Conservation (phyloP, 2,113 vertebrate species). For the Sander vitreus region DNA sequence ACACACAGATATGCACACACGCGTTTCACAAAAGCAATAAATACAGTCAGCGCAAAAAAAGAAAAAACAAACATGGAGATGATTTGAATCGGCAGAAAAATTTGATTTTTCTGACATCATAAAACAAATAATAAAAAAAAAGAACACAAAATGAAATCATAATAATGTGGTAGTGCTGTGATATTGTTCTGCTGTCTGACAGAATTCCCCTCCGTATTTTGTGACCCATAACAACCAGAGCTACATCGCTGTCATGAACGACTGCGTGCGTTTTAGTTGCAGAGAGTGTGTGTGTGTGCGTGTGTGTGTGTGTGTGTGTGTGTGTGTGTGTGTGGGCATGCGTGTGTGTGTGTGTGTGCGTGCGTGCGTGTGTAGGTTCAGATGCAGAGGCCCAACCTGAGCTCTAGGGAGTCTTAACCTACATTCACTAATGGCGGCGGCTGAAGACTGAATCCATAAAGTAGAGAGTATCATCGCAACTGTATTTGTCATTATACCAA, state of each 20-base stretch:
- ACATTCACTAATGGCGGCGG: slow-evolving; percentile 56
- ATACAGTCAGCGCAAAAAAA: slow-evolving; percentile 12
- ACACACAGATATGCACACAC: slow-evolving; percentile 31
- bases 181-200: not conserved
- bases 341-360: slow-evolving; percentile 7
- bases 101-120: slow-evolving; percentile 61
- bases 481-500: slow-evolving; percentile 42
- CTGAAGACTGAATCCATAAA: slow-evolving; percentile 53
- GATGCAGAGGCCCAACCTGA: slow-evolving; percentile 72
- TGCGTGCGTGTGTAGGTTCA: slow-evolving; percentile 24
- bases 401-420: slow-evolving; percentile 71
- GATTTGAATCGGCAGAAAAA: slow-evolving; percentile 69
- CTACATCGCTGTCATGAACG: slow-evolving; percentile 1
- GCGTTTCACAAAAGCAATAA: slow-evolving; percentile 56
- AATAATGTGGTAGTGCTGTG: slow-evolving; percentile 15
- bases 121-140: slow-evolving; percentile 53
- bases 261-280: not conserved
- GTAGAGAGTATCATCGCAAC: slow-evolving; percentile 27
- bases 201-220: slow-evolving; percentile 30
- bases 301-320: no score
- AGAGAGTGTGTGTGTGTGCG: not conserved
- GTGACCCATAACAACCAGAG: not conserved
- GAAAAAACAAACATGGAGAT: slow-evolving; percentile 75
- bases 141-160: slow-evolving; percentile 1
- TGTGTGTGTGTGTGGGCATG: slow-evolving; percentile 11